These are phyloP conservation scores for Gryllus longicercus DNA, from an alignment of 2,888 invertebrate genomes.

Conservation along the genomic window DNA sequence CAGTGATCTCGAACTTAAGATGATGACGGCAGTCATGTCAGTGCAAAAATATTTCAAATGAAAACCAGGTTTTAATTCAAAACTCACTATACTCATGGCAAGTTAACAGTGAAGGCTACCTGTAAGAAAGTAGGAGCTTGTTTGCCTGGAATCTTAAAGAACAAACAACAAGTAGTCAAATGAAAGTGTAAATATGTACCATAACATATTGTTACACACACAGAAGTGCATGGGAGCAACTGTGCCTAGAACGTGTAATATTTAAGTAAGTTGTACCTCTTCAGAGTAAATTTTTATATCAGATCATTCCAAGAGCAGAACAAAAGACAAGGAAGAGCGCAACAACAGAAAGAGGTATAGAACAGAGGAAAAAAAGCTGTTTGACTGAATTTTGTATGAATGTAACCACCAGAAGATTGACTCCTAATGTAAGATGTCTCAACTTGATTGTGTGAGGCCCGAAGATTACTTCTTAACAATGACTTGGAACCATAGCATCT, in stretches of 20 bases:
- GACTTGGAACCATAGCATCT: not conserved
- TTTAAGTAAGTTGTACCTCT: not conserved
- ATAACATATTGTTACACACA: constrained; percentile 10
- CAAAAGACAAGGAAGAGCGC: not conserved
- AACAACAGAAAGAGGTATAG: not conserved
- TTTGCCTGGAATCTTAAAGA: not conserved
- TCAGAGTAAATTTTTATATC: not conserved
- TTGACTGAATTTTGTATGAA: not conserved
- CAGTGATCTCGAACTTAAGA: constrained; percentile 1
- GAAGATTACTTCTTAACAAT: not conserved
- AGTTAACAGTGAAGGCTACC: constrained; percentile 5
- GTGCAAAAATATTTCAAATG: not conserved
- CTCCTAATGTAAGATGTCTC: not conserved
- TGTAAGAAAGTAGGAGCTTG: not conserved
- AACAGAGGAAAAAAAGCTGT: not conserved
- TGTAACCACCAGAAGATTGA: not conserved
- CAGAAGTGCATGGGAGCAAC: constrained; percentile 5
- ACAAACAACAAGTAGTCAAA: constrained; percentile 17
- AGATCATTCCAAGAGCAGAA: constrained; percentile 4
- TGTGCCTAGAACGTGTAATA: constrained; percentile 1
- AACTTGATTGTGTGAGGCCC: not conserved
- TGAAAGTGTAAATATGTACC: not conserved
- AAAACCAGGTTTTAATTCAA: constrained; percentile 6
- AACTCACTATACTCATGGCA: constrained; percentile 9
- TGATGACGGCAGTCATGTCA: constrained; percentile 8